phyloP scores from a whole-genome alignment of 2,888 invertebrate genomes.

The Spodoptera littoralis region DNA sequence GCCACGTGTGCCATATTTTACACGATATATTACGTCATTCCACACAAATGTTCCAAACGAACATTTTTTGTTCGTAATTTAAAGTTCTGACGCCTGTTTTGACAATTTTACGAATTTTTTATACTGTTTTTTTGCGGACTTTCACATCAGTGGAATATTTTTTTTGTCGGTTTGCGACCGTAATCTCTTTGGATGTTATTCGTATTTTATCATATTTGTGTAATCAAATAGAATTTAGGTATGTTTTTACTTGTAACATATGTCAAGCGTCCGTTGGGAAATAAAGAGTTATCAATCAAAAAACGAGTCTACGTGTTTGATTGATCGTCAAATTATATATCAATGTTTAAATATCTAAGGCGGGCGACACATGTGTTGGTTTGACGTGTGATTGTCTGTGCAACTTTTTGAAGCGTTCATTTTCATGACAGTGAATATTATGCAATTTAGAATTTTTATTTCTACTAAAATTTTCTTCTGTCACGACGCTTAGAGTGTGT shows the following conservation, averaged over 20 bases:
- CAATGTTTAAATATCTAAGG: background rate
- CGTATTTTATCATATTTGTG: conserved; percentile 22
- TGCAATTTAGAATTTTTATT: no score
- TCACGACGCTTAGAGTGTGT: no score
- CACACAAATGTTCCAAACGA: conserved; percentile 45
- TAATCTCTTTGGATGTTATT: conserved; percentile 12
- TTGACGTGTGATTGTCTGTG: no score
- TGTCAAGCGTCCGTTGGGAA: conserved; percentile 14
- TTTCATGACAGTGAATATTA: no score
- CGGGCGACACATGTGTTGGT: no score
- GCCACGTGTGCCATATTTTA: conserved; percentile 60
- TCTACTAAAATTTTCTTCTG: no score
- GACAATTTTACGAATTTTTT: conserved; percentile 48
- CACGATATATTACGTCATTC: conserved; percentile 60
- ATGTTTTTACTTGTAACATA: conserved; percentile 30
- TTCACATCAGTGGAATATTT: conserved; percentile 16
- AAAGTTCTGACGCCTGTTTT: conserved; percentile 54
- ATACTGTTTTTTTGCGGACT: conserved; percentile 15
- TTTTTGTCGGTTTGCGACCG: conserved; percentile 12
- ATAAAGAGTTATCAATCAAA: conserved; percentile 45
- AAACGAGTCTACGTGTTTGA: conserved; percentile 5
- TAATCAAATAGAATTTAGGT: conserved; percentile 30
- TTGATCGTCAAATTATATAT: conserved; percentile 24
- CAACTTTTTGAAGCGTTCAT: no score
- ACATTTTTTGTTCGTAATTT: conserved; percentile 50